phyloP scores from a whole-genome alignment of 2,113 vertebrate genomes.

The Pedetes capensis region DNA sequence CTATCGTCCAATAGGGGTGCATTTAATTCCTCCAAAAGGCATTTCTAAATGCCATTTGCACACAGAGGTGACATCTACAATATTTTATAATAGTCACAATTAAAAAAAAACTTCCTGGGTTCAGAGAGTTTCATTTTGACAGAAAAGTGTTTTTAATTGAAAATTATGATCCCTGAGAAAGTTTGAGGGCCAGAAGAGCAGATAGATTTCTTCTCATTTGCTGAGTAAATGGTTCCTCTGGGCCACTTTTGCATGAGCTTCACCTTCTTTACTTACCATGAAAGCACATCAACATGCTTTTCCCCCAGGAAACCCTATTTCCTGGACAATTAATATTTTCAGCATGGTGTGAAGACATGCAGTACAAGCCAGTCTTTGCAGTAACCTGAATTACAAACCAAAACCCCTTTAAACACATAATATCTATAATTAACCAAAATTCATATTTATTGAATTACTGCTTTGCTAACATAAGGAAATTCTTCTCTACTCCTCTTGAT shows the following conservation, averaged over 20 bases:
- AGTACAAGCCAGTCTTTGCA: slow-evolving; percentile 12
- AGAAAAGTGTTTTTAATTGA: slow-evolving; percentile 3
- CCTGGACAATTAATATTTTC: not conserved
- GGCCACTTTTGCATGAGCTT: not conserved
- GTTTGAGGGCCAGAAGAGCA: not conserved
- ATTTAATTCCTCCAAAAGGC: not conserved
- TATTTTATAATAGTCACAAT: slow-evolving; percentile 9
- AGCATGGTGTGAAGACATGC: not conserved
- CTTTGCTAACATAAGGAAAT: not conserved
- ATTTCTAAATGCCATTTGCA: not conserved
- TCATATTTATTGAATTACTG: not conserved
- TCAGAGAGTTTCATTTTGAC: slow-evolving; percentile 30
- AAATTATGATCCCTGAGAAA: not conserved
- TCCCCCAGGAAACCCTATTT: not conserved
- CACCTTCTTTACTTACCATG: not conserved
- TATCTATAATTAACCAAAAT: not conserved
- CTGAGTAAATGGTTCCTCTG: not conserved
- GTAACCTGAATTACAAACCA: not conserved
- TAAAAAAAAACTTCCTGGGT: not conserved
- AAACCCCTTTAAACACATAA: not conserved
- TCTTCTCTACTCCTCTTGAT: not conserved
- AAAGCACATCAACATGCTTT: not conserved
- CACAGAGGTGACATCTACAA: not conserved
- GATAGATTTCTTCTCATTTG: not conserved
- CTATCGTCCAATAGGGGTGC: not conserved